Evolutionary conservation across 2,797 vertebrate species (phyloP), one percentile per base, ranked within the genome.

Genomic region (Aratinga solstitialis): DNA sequence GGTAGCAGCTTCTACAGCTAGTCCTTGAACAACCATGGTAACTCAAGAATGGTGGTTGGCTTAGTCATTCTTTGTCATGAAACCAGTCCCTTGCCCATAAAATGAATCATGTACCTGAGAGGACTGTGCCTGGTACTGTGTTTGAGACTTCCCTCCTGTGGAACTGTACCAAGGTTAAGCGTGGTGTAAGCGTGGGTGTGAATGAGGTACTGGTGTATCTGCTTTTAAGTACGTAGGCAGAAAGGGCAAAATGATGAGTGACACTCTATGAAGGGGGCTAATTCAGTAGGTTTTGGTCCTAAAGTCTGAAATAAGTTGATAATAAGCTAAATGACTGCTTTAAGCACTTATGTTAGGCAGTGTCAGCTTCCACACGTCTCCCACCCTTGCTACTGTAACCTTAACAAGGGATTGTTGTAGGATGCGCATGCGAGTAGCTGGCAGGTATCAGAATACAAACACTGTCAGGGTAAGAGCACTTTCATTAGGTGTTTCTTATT

Each of bases 401-500:
- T 75, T 88, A 89, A 87, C 40, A 80, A 29, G 56, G 45, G 27
- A 10, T 42, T 83, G 27, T 66, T 21, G 53, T 42, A 62, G 71
- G 34, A 76, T 65, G 59, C 53, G 62, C 45, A 61, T 69, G 20
- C 11, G 40, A 84, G 73, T 42, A 88, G 69, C 76, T 50, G 63
- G 1, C 73, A 47, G 40, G 48, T 94, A 91, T 96, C 83, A 22
- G 54, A 61, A 66, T 90, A 94, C 93, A 73, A 77, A 67, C 66
- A 17, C 66, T 76, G 80, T 62, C 66, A 75, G n/a, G 5, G 23
- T 61, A 78, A 74, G 66, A 82, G 66, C 59, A 45, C 62, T 88
- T 93, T 67, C 63, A 56, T 82, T 81, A 67, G 71, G 26, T 2
- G 19, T 96, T 84, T 89, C 42, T 96, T 90, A 90, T 94, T 96